A percentile compares a stretch with the other conserved stretches of the same genome.
Conservation (phyloP, 2,797 vertebrate species). For the Gallirallus australis region DNA sequence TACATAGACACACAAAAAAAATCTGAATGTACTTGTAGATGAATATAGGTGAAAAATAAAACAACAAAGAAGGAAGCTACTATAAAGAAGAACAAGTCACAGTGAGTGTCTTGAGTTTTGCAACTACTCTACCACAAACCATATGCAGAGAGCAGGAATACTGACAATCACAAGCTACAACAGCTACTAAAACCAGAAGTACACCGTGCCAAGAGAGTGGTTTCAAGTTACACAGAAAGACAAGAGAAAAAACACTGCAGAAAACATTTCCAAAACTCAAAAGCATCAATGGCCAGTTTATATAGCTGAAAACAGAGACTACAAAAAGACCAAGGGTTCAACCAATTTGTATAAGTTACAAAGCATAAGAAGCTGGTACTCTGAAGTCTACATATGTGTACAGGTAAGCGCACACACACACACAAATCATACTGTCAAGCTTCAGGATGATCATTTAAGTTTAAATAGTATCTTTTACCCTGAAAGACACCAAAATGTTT, state of each 20-base stretch:
- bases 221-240: background rate
- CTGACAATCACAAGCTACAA: background rate
- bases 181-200: background rate
- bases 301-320: background rate
- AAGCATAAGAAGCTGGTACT: background rate
- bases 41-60: background rate
- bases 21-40: background rate
- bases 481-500: background rate
- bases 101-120: background rate
- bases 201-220: background rate
- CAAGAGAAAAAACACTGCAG: background rate
- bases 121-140: background rate
- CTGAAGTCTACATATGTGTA: background rate
- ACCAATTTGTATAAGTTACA: background rate
- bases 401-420: no score
- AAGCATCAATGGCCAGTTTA: background rate
- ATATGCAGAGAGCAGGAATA: background rate
- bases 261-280: background rate
- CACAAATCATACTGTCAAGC: background rate
- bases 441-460: background rate
- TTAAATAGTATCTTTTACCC: background rate
- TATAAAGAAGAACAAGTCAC: background rate
- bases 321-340: background rate
- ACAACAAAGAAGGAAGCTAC: background rate
- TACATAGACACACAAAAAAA: background rate